phyloP scores from a whole-genome alignment of 2,113 vertebrate genomes.

The Donacobius atricapilla region DNA sequence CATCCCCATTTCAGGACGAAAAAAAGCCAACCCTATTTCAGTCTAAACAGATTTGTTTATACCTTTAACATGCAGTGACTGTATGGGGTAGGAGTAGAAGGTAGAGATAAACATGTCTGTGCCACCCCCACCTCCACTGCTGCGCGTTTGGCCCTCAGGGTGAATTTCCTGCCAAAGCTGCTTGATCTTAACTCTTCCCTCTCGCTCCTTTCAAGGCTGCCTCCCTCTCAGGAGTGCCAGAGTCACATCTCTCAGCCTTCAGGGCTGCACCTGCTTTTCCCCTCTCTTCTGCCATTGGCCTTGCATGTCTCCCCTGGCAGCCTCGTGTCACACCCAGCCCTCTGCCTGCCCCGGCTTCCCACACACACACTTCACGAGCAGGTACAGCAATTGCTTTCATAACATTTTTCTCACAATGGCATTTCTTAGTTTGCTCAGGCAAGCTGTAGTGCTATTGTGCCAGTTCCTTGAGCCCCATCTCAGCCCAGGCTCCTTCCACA shows the following conservation, averaged over 20 bases:
- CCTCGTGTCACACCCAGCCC: not conserved
- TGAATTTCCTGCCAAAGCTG: not conserved
- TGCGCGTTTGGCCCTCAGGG: not conserved
- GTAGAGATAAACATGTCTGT: not conserved
- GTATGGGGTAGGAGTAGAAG: not conserved
- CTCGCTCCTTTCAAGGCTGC: not conserved
- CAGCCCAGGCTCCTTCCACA: not conserved
- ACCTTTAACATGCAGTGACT: not conserved
- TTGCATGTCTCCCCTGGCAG: not conserved
- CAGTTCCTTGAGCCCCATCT: not conserved
- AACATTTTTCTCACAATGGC: constrained; percentile 44
- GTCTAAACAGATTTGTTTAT: not conserved
- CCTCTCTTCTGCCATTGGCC: not conserved
- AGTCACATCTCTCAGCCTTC: constrained; percentile 12
- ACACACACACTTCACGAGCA: not conserved
- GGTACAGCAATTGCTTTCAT: constrained; percentile 30
- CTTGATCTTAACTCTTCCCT: constrained; percentile 5
- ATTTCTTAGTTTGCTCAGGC: constrained; percentile 40
- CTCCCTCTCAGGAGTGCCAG: not conserved
- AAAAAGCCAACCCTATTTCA: not conserved
- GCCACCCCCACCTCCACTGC: not conserved
- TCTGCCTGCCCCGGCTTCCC: not conserved
- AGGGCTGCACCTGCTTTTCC: constrained; percentile 15
- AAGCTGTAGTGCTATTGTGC: not conserved
- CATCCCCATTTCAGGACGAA: not conserved